phyloP scores from a whole-genome alignment of 2,797 vertebrate genomes.

The Anisognathus igniventris region DNA sequence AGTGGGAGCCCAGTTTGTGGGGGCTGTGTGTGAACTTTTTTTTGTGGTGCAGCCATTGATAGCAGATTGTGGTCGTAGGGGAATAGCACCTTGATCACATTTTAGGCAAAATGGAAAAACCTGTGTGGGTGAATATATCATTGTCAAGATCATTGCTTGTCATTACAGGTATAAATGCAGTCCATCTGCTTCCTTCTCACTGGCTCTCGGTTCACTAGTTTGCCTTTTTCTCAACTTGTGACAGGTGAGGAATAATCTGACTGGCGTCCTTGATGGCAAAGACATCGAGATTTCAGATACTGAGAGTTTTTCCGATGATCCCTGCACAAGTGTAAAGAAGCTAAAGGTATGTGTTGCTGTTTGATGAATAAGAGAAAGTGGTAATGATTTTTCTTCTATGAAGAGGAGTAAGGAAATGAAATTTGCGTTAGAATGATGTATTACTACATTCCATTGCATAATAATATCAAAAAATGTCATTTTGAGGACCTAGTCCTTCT shows the following conservation, averaged over 20 bases:
- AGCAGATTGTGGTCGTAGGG: not conserved
- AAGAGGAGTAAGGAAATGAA: not conserved
- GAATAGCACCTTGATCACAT: not conserved
- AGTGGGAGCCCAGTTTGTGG: not conserved
- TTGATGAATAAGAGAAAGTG: not conserved
- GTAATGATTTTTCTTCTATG: not conserved
- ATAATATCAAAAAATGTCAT: not conserved
- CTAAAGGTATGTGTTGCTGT: constrained; percentile 86
- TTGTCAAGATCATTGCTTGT: not conserved
- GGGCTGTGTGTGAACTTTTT: not conserved
- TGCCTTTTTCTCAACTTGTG: constrained; percentile 54
- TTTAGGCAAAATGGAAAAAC: not conserved
- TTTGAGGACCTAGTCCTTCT: not conserved
- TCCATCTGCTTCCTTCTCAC: not conserved
- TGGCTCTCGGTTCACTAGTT: not conserved
- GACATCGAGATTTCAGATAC: constrained; percentile 97
- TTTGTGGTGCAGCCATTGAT: not conserved
- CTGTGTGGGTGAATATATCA: not conserved
- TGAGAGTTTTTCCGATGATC: constrained; percentile 98
- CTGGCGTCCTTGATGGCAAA: constrained; percentile 91
- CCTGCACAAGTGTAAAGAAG: constrained; percentile 96
- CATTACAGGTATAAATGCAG: not conserved
- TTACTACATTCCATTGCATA: not conserved
- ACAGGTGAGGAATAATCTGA: constrained; percentile 98
- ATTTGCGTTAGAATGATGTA: not conserved